Conservation (phyloP, 2,113 vertebrate species). For the Perca fluviatilis region DNA sequence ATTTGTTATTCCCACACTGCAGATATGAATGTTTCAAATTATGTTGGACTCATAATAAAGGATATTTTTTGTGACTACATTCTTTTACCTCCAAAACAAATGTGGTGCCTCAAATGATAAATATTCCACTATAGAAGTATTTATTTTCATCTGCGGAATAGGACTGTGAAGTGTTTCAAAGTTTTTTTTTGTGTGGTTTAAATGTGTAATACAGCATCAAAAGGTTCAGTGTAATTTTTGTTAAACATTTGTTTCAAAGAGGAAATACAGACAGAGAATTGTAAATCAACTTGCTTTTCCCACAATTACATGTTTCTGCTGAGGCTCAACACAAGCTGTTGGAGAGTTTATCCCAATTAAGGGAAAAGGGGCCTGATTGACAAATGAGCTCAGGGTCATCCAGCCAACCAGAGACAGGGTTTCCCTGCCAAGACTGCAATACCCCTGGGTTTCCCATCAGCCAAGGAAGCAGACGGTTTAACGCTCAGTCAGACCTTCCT, state of each 20-base stretch:
- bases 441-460: slow-evolving; percentile 71
- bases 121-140: neutral
- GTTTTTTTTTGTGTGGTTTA: neutral
- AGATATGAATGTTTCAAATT: slow-evolving; percentile 36
- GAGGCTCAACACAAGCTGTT: slow-evolving; percentile 26
- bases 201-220: slow-evolving; percentile 24
- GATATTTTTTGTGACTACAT: neutral
- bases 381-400: slow-evolving; percentile 67
- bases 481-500: slow-evolving; percentile 46
- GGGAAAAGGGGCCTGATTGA: slow-evolving; percentile 59
- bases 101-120: slow-evolving; percentile 29
- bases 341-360: slow-evolving; percentile 69
- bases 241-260: slow-evolving; percentile 37
- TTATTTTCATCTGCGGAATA: slow-evolving; percentile 12
- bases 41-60: neutral
- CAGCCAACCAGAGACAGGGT: slow-evolving; percentile 52
- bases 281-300: slow-evolving; percentile 46
- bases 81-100: slow-evolving; percentile 37
- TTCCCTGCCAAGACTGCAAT: slow-evolving; percentile 60
- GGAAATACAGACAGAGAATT: neutral
- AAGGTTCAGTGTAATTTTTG: slow-evolving; percentile 10
- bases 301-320: slow-evolving; percentile 44
- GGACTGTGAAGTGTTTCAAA: neutral
- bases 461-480: slow-evolving; percentile 69
- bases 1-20: slow-evolving; percentile 32